These are phyloP conservation scores for Cirrhinus molitorella DNA, from an alignment of 2,797 vertebrate genomes.

Conservation along the genomic window DNA sequence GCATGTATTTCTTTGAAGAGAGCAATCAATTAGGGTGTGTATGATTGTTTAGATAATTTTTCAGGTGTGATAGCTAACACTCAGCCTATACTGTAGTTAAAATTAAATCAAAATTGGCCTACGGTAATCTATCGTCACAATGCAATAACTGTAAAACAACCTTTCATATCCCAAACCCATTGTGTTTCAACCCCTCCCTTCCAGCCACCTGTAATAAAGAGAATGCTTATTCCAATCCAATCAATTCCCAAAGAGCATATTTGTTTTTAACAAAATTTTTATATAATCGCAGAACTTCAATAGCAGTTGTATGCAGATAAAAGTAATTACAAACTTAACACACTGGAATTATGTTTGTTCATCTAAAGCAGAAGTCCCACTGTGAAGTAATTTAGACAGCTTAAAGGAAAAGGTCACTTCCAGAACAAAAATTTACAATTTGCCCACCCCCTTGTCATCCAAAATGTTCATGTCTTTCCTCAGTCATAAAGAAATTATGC, in stretches of 20 bases:
- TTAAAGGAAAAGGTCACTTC: background rate
- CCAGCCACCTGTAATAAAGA: background rate
- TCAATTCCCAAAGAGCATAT: background rate
- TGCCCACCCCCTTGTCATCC: no score
- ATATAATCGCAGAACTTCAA: background rate
- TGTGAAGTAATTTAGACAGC: background rate
- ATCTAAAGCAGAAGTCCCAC: background rate
- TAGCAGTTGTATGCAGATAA: background rate
- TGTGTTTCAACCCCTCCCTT: background rate
- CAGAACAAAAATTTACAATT: no score
- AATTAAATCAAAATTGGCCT: background rate
- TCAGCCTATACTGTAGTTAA: background rate
- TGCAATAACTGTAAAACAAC: background rate
- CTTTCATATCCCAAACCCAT: background rate
- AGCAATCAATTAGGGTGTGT: constrained; percentile 6
- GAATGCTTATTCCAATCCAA: background rate
- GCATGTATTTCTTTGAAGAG: constrained; percentile 31
- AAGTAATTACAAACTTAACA: background rate
- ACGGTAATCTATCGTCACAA: background rate
- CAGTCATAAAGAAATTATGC: no score
- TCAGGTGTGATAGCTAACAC: constrained; percentile 2
- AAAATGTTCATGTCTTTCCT: no score
- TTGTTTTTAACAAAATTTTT: background rate
- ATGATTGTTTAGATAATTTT: constrained; percentile 9
- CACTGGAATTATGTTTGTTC: background rate